Evolutionary conservation across 1,140 invertebrate species (phyloP).

Genomic region (Drosophila ohnishii): DNA sequence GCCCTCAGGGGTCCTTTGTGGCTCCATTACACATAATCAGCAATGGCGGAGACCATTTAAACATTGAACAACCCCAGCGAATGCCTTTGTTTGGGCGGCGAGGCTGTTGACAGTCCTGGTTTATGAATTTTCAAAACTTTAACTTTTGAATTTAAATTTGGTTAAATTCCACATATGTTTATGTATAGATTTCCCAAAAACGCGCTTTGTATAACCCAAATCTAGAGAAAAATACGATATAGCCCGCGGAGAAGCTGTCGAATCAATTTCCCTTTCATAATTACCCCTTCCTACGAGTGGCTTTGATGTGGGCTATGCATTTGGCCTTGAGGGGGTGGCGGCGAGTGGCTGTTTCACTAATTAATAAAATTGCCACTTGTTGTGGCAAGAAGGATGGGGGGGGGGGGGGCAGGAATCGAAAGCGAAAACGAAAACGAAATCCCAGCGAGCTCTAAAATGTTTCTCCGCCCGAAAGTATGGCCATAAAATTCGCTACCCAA

Average conservation of each 20-base stretch:
- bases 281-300: background rate
- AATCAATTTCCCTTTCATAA: conserved; percentile 18
- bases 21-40: conserved; percentile 31
- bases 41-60: background rate
- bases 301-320: conserved; percentile 9
- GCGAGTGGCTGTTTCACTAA: conserved; percentile 28
- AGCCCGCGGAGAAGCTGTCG: background rate
- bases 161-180: background rate
- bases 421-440: background rate
- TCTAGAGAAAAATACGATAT: background rate
- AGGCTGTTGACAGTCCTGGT: background rate
- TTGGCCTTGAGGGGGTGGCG: background rate
- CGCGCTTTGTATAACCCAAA: background rate
- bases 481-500: conserved; percentile 26
- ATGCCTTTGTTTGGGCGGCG: background rate
- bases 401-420: background rate
- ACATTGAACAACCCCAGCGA: background rate
- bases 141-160: background rate
- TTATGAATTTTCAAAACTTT: conserved; percentile 3
- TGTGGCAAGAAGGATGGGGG: conserved; percentile 8
- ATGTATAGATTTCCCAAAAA: background rate
- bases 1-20: conserved; percentile 1
- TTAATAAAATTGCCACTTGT: conserved; percentile 59
- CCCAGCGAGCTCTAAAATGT: conserved; percentile 16
- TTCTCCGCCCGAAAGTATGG: conserved; percentile 13